phyloP scores from a whole-genome alignment of 2,888 invertebrate genomes.

The Folsomia candida region DNA sequence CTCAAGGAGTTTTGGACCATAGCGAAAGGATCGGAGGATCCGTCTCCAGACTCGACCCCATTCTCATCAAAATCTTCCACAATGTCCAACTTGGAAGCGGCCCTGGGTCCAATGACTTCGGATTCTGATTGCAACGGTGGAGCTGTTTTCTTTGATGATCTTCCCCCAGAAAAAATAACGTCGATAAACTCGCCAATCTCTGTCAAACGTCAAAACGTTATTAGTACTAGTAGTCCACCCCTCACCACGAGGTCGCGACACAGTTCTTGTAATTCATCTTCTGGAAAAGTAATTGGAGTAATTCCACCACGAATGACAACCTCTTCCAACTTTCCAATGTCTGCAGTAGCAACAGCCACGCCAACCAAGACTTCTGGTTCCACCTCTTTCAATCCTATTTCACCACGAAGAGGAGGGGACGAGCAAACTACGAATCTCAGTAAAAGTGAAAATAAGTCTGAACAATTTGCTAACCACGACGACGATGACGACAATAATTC shows the following conservation, averaged over 20 bases:
- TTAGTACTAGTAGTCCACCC: no score
- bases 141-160: constrained; percentile 42
- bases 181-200: not conserved
- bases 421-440: no score
- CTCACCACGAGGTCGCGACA: not conserved
- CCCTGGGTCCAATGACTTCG: constrained; percentile 24
- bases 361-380: no score
- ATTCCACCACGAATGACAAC: no score
- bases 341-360: no score
- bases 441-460: no score
- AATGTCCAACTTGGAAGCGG: constrained; percentile 36
- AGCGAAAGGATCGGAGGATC: constrained; percentile 11
- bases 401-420: no score
- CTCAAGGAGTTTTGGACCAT: constrained; percentile 48
- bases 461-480: no score
- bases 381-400: no score
- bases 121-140: constrained; percentile 36
- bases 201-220: no score
- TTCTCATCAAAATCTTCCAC: constrained; percentile 43
- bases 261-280: not conserved
- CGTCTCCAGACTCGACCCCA: constrained; percentile 10
- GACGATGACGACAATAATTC: not conserved
- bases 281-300: no score
- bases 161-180: not conserved
- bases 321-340: no score